phyloP scores from a whole-genome alignment of 2,113 vertebrate species.

The Thermophis baileyi region DNA sequence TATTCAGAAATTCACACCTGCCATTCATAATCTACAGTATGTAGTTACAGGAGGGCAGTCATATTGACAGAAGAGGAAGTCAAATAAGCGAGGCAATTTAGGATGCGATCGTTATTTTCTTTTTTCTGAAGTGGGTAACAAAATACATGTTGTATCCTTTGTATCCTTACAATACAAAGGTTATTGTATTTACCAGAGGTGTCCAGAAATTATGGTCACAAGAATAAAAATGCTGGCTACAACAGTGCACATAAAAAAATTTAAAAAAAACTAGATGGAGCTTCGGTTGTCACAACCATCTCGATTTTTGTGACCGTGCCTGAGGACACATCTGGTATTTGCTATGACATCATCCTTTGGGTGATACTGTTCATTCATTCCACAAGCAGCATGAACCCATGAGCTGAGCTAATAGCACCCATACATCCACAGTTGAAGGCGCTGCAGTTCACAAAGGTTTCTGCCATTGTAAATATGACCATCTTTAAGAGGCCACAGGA shows the following conservation, averaged over 20 bases:
- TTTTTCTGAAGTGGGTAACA: neutral
- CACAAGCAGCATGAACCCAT: neutral
- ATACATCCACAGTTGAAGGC: neutral
- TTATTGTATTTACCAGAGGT: neutral
- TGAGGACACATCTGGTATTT: neutral
- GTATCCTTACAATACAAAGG: neutral
- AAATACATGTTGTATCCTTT: neutral
- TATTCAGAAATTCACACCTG: neutral
- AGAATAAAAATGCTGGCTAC: neutral
- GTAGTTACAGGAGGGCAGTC: neutral
- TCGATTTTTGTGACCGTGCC: neutral
- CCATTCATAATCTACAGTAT: neutral
- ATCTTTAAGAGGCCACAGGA: neutral
- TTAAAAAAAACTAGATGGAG: neutral
- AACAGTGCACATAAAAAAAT: neutral
- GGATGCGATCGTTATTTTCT: neutral
- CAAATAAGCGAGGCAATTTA: neutral
- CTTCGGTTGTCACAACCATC: neutral
- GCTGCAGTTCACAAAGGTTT: neutral
- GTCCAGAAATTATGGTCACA: neutral
- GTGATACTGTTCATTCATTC: neutral
- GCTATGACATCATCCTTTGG: neutral
- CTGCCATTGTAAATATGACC: neutral
- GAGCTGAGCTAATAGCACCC: neutral
- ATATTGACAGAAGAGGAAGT: neutral